Percentiles rank a stretch among this genome's conserved stretches.
These are phyloP conservation scores for Chunga burmeisteri DNA, from an alignment of 2,113 vertebrate species.

Conservation along the genomic window DNA sequence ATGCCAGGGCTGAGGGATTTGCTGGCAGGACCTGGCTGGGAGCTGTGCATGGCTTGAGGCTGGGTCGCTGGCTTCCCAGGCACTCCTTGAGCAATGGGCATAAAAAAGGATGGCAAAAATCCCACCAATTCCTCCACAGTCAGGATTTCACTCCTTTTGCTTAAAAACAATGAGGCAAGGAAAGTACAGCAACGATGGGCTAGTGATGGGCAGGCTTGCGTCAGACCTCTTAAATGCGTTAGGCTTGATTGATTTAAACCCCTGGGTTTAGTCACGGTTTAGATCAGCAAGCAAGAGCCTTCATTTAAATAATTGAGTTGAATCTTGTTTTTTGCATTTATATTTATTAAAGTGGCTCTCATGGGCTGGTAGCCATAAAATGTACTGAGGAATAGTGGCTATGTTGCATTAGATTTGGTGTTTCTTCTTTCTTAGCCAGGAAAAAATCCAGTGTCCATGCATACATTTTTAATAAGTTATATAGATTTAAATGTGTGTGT, in stretches of 20 bases:
- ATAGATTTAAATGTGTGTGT: neutral
- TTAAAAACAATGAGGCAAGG: fast-evolving
- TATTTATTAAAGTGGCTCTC: slow-evolving; percentile 9
- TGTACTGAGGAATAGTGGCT: neutral
- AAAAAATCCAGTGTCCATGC: neutral
- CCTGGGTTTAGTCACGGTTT: neutral
- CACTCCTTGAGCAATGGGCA: neutral
- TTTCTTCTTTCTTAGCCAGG: neutral
- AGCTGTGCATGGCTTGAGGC: neutral
- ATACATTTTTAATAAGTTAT: neutral
- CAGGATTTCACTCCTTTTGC: neutral
- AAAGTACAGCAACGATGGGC: neutral
- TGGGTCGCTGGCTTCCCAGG: neutral
- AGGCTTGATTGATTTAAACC: neutral
- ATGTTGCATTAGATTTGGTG: neutral
- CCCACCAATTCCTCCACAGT: neutral
- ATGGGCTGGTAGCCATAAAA: neutral
- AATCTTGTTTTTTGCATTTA: neutral
- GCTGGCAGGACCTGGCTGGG: neutral
- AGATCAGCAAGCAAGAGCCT: neutral
- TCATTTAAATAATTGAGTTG: slow-evolving; percentile 5
- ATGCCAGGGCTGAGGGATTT: neutral
- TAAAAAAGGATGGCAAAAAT: neutral
- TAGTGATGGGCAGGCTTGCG: neutral
- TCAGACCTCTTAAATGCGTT: neutral